Evolutionary conservation across 2,113 vertebrate species (phyloP).

Genomic region (Spheniscus mendiculus): DNA sequence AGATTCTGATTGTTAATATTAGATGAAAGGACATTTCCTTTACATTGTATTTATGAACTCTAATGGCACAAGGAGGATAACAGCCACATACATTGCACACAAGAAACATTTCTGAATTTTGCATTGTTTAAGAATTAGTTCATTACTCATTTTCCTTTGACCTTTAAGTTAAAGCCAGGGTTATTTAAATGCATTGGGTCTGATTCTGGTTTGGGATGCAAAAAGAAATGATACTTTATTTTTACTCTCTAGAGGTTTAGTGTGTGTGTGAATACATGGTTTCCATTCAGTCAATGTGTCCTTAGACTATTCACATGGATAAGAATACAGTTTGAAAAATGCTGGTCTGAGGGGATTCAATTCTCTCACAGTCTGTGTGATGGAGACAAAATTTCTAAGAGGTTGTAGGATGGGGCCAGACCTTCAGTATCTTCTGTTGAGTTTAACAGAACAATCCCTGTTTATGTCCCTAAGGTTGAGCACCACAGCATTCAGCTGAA

Average conservation of each 20-base stretch:
- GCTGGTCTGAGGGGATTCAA: neutral
- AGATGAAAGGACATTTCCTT: constrained; percentile 77
- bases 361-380: neutral
- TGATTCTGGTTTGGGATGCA: neutral
- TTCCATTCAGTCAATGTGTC: neutral
- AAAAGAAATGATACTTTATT: neutral
- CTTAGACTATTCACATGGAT: neutral
- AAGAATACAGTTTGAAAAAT: neutral
- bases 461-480: neutral
- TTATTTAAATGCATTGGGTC: neutral
- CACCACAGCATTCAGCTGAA: neutral
- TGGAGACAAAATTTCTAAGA: neutral
- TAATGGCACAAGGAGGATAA: constrained; percentile 59
- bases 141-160: constrained; percentile 72
- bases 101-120: constrained; percentile 54
- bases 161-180: constrained; percentile 61
- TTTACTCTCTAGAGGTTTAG: neutral
- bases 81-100: constrained; percentile 63
- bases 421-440: neutral
- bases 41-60: constrained; percentile 74
- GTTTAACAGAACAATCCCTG: neutral
- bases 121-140: constrained; percentile 61
- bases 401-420: neutral
- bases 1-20: constrained; percentile 74
- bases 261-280: neutral